phyloP scores from a whole-genome alignment of 1,140 invertebrate species.

The Oscheius sp. region DNA sequence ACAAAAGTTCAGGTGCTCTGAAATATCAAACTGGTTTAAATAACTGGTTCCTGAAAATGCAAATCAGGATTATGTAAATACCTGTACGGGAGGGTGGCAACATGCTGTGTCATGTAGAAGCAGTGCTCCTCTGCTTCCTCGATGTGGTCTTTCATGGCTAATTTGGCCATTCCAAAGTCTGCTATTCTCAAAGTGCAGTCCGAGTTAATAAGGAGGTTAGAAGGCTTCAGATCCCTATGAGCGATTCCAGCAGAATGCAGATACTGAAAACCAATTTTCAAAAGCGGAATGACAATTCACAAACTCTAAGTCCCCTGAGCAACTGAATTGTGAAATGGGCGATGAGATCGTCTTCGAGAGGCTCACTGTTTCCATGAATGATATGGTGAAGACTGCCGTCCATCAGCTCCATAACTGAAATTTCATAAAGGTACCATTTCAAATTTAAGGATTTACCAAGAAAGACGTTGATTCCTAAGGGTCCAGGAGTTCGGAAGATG shows the following conservation, averaged over 20 bases:
- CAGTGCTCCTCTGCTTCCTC: constrained; percentile 46
- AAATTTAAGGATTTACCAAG: constrained; percentile 43
- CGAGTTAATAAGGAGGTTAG: constrained; percentile 65
- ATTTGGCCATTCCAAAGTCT: constrained; percentile 64
- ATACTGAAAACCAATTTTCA: constrained; percentile 56
- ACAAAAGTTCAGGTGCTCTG: constrained; percentile 88
- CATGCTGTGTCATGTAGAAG: constrained; percentile 47
- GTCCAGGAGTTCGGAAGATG: constrained; percentile 60
- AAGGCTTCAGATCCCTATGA: constrained; percentile 65
- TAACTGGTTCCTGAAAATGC: too few species aligned
- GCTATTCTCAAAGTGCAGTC: constrained; percentile 65
- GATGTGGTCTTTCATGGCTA: constrained; percentile 39
- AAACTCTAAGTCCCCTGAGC: constrained; percentile 62
- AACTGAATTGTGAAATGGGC: constrained; percentile 65
- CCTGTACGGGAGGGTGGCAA: constrained; percentile 42
- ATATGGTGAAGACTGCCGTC: constrained; percentile 65
- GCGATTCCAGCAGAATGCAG: constrained; percentile 66
- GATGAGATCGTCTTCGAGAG: constrained; percentile 62
- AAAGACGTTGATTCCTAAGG: constrained; percentile 63
- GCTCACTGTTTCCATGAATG: constrained; percentile 64
- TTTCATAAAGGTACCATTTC: neutral
- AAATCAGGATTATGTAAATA: neutral
- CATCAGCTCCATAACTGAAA: constrained; percentile 65
- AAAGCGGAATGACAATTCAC: neutral
- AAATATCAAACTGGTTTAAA: neutral